Evolutionary conservation across 2,888 invertebrate species (phyloP).

Genomic region (Agrenia bidenticulata): DNA sequence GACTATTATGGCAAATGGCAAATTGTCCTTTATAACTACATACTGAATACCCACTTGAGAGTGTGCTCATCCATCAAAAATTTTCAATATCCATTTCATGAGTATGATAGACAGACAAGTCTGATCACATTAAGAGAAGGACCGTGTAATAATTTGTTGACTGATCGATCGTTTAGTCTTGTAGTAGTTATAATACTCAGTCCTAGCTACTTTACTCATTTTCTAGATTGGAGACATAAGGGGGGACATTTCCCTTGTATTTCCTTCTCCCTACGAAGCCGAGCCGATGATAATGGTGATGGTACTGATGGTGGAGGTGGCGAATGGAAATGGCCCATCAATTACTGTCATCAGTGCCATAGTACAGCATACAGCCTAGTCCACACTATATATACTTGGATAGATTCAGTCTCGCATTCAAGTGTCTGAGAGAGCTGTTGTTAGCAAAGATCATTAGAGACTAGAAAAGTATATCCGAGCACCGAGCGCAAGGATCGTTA

Average conservation of each 20-base stretch:
- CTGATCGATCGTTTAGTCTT: constrained; percentile 3
- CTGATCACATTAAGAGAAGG: constrained; percentile 3
- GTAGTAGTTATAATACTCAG: too few species aligned
- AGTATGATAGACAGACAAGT: background rate
- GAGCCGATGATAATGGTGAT: too few species aligned
- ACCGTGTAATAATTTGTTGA: constrained; percentile 7
- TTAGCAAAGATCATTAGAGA: too few species aligned
- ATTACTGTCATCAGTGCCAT: constrained; percentile 46
- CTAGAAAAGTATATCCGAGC: background rate
- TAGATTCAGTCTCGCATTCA: too few species aligned
- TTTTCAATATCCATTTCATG: background rate
- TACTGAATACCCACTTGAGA: background rate
- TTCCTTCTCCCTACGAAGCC: too few species aligned
- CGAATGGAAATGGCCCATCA: constrained; percentile 32
- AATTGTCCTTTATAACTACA: too few species aligned
- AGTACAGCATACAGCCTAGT: background rate
- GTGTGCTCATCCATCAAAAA: constrained; percentile 2
- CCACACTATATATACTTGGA: background rate
- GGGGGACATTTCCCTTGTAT: too few species aligned
- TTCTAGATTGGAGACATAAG: too few species aligned
- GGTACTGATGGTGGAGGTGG: constrained; percentile 7
- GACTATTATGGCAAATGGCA: too few species aligned
- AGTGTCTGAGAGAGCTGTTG: too few species aligned
- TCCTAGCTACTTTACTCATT: too few species aligned
- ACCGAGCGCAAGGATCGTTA: constrained; percentile 23